Base-by-base conservation (phyloP, 1,140 invertebrate species). In the Episyrphus balteatus region DNA sequence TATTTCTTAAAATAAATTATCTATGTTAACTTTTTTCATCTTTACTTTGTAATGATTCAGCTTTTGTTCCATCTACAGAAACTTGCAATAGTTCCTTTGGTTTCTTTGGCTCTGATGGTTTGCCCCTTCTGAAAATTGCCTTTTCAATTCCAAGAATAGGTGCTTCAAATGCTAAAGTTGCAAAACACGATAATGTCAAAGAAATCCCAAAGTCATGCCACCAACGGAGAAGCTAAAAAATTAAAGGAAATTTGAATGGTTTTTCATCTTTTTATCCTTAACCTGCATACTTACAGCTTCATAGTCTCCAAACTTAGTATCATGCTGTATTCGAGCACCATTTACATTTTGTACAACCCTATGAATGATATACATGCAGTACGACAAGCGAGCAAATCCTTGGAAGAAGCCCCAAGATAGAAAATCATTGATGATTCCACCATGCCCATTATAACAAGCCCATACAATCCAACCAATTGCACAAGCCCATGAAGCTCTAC, bases 321-420 rank as follows among this genome's bases (percentile, higher is more conserved):
- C 49, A 18, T 39, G 40, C 33, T 50, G 48, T 9, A 53, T 34
- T 15, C 51, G 48, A 11, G 38, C 51, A 47, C 33, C 51, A 41
- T 61, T 60, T 8, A 66, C 62, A 32, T 60, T 53, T 52, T 66
- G 60, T 8, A 63, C 63, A 42, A 66, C 66, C 50, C 62, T 56
- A 57, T 85, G 83, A 8, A 82, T 75, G 21, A 85, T 72, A 59
- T 83, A 85, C 41, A 82, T 81, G 47, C 79, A 80, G 58, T 81
- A 85, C n/a, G 79, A 79, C 43, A 85, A 65, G 51, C 80, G 72
- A 46, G 79, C 77, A 34, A 85, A 68, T 14, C 80, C 77, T 3
- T 77, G 73, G 44, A 82, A 74, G 52, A 76, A 74, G 55, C 75
- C 71, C 79, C 79, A 82, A 2, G 73, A 76, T 17, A 83, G 63